Evolutionary conservation across 2,888 invertebrate genomes (phyloP).

Genomic region (Ornithoptera alexandrae): DNA sequence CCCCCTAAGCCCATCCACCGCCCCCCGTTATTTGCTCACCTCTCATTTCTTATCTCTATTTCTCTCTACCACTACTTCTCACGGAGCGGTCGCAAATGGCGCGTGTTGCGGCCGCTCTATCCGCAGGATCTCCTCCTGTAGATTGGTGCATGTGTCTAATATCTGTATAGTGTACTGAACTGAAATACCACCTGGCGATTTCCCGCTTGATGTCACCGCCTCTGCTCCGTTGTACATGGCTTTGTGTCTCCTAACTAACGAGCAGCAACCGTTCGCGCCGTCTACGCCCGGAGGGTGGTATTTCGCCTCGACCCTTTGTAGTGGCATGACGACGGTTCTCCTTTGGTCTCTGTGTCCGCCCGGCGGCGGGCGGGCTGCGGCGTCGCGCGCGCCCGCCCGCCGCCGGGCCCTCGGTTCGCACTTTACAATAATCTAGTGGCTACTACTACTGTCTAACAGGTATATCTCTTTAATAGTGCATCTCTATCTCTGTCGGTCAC

Average conservation of each 20-base stretch:
- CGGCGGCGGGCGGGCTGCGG: constrained; percentile 37
- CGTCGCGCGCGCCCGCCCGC: constrained; percentile 39
- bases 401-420: constrained; percentile 37
- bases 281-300: constrained; percentile 55
- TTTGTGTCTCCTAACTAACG: constrained; percentile 44
- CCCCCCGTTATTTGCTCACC: constrained; percentile 54
- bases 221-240: constrained; percentile 36
- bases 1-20: constrained; percentile 42
- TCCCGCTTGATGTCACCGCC: constrained; percentile 39
- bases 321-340: constrained; percentile 62
- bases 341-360: constrained; percentile 37
- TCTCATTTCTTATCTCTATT: constrained; percentile 37
- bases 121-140: constrained; percentile 43
- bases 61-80: constrained; percentile 36
- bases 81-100: too few species aligned
- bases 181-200: constrained; percentile 72
- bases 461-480: constrained; percentile 61
- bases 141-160: constrained; percentile 68
- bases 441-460: constrained; percentile 54
- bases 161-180: constrained; percentile 58
- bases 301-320: constrained; percentile 67
- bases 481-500: constrained; percentile 62
- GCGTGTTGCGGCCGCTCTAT: constrained; percentile 40
- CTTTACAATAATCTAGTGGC: constrained; percentile 48
- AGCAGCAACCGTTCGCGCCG: constrained; percentile 56